A percentile compares a stretch with the other conserved stretches of the same genome.
Conservation (phyloP, 1,140 invertebrate species). For the Heliconius eleuchia region DNA sequence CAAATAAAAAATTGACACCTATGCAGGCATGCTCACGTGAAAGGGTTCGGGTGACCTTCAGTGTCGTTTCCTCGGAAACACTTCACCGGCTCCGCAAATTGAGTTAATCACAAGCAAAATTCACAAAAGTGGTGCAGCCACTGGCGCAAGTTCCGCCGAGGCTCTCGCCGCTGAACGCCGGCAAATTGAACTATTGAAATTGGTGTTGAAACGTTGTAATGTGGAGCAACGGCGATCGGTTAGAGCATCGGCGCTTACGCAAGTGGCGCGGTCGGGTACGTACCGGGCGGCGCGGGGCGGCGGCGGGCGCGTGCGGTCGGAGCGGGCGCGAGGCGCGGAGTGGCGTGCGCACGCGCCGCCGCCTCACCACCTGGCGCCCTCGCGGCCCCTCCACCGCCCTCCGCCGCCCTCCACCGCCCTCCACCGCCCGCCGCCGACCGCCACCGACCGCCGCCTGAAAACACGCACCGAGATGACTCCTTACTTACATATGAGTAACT, state of each 20-base stretch:
- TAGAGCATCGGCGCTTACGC: slow-evolving; percentile 36
- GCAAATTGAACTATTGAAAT: slow-evolving; percentile 35
- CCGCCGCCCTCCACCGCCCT: slow-evolving; percentile 20
- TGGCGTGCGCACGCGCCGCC: slow-evolving; percentile 47
- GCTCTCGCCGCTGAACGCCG: slow-evolving; percentile 33
- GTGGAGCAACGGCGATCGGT: slow-evolving; percentile 34
- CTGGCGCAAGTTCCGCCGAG: slow-evolving; percentile 38
- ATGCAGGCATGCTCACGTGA: slow-evolving; percentile 28
- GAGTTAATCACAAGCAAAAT: slow-evolving; percentile 35
- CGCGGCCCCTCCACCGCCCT: neutral
- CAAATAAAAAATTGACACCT: neutral
- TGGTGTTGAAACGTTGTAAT: slow-evolving; percentile 30
- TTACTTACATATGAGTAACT: too few relatives aligned
- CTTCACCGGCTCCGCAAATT: slow-evolving; percentile 38
- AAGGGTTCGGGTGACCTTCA: slow-evolving; percentile 39
- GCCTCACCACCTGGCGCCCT: slow-evolving; percentile 25
- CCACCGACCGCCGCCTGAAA: slow-evolving; percentile 30
- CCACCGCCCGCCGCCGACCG: neutral
- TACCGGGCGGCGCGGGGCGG: slow-evolving; percentile 49
- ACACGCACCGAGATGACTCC: neutral
- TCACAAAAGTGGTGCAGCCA: slow-evolving; percentile 30
- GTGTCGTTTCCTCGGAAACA: slow-evolving; percentile 37
- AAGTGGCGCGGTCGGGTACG: slow-evolving; percentile 48
- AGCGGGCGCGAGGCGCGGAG: slow-evolving; percentile 58
- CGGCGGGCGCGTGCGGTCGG: slow-evolving; percentile 43